Conservation (phyloP, 2,888 invertebrate genomes). For the Lepetodrilus schrolli region DNA sequence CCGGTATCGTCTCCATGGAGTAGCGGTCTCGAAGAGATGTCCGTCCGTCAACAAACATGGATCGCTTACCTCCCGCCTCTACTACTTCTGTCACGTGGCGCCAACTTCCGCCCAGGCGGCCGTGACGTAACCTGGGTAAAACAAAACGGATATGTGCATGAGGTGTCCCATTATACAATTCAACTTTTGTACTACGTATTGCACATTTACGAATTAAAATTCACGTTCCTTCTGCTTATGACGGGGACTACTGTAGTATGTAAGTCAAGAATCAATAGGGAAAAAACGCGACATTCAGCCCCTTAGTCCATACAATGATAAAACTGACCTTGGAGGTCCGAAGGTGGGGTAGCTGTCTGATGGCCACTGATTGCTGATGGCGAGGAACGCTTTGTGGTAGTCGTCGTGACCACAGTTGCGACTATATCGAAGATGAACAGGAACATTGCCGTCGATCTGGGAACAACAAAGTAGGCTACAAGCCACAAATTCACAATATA, state of each 20-base stretch:
- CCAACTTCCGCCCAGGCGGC: constrained; percentile 70
- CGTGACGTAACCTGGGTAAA: constrained; percentile 67
- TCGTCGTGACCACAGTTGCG: constrained; percentile 60
- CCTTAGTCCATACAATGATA: too few relatives aligned
- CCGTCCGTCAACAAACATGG: constrained; percentile 71
- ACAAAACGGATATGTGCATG: too few relatives aligned
- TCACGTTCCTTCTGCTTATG: too few relatives aligned
- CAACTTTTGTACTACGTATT: too few relatives aligned
- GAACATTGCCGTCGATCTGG: constrained; percentile 57
- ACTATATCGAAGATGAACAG: constrained; percentile 58
- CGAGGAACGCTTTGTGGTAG: constrained; percentile 58
- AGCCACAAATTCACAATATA: not conserved
- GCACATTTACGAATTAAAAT: too few relatives aligned
- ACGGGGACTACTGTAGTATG: too few relatives aligned
- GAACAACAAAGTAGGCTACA: not conserved
- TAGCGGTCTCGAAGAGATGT: not conserved
- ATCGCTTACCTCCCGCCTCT: constrained; percentile 64
- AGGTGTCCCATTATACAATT: too few relatives aligned
- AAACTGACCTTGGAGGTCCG: constrained; percentile 59
- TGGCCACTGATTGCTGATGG: constrained; percentile 55
- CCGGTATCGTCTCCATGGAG: not conserved
- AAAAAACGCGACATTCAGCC: too few relatives aligned
- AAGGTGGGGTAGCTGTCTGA: constrained; percentile 51
- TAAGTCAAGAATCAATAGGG: too few relatives aligned
- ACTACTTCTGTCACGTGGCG: constrained; percentile 70